phyloP scores from a whole-genome alignment of 2,113 vertebrate species.

The Dipodomys spectabilis region DNA sequence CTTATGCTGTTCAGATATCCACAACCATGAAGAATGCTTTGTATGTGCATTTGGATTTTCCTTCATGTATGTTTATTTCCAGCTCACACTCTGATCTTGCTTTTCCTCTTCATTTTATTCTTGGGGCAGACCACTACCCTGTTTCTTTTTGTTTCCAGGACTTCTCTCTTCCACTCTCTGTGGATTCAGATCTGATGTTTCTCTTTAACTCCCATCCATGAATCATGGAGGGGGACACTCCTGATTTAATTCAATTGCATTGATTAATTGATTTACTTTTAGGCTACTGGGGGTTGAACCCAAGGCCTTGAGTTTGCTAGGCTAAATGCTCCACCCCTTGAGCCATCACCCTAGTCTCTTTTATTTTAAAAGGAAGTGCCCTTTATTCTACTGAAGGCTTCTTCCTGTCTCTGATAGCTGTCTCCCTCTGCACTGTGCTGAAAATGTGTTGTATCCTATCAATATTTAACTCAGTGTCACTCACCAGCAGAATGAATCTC shows the following conservation, averaged over 20 bases:
- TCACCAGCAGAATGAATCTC: background rate
- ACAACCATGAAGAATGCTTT: too few species aligned
- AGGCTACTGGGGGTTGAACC: too few species aligned
- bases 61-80: background rate
- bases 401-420: background rate
- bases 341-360: too few species aligned
- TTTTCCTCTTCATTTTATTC: background rate
- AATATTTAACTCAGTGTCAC: background rate
- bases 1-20: background rate
- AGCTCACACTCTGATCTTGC: background rate
- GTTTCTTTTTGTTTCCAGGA: background rate
- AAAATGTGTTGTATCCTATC: background rate
- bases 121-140: background rate
- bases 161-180: background rate
- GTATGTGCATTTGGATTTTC: background rate
- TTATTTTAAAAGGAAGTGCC: too few species aligned
- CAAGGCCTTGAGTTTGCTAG: too few species aligned
- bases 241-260: too few species aligned
- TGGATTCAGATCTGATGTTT: background rate
- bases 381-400: background rate
- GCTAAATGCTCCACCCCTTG: too few species aligned
- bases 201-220: background rate
- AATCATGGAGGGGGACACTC: background rate
- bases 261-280: too few species aligned
- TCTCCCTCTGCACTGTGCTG: background rate